Evolutionary conservation across 2,797 vertebrate species (phyloP), one percentile per base, ranked within the genome.

Genomic region (Anas capensis): DNA sequence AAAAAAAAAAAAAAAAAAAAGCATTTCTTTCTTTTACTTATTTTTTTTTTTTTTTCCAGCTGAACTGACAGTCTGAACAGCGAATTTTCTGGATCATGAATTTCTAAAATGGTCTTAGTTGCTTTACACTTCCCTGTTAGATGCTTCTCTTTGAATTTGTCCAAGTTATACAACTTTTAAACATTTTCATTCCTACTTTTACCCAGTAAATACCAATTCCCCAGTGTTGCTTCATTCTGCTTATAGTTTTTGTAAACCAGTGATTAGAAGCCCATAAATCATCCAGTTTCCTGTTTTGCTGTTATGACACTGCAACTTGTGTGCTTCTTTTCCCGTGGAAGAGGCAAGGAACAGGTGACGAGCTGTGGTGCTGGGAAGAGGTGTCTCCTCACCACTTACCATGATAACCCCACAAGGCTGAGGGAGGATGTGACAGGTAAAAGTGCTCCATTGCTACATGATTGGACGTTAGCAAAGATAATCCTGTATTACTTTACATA

Each of bases 381-480:
- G 3, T 27, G 6, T 19, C 17, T 69, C 53, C 53, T 68, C 14
- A 27, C 20, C 5, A 17, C 4, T 10, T 48, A 13, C 9, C 26
- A 6, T 10, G 24, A 8, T n/a, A 58, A 14, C 13, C 10, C 29
- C n/a, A 61, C 14, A 13, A 12, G 14, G 3, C 0, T 19, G 31
- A 31, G 21, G 46, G 26, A 58, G 17, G 44, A 27, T 58, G 34
- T 31, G n/a, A 6, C 15, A 27, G 20, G n/a, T 5, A 5, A 23
- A 48, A 76, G 5, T 11, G 8, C 24, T 91, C 61, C 19, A 29
- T 68, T 11, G 1, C 8, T 23, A 5, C 15, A 12, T 24, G 6
- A 24, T 60, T 20, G 14, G 34, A 68, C 14, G 19, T 31, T 11
- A 31, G 54, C 27, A 48, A 13, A 80, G 40, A 40, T 3, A 65